Base-by-base conservation (phyloP, 2,113 vertebrate genomes). In the Merops nubicus region DNA sequence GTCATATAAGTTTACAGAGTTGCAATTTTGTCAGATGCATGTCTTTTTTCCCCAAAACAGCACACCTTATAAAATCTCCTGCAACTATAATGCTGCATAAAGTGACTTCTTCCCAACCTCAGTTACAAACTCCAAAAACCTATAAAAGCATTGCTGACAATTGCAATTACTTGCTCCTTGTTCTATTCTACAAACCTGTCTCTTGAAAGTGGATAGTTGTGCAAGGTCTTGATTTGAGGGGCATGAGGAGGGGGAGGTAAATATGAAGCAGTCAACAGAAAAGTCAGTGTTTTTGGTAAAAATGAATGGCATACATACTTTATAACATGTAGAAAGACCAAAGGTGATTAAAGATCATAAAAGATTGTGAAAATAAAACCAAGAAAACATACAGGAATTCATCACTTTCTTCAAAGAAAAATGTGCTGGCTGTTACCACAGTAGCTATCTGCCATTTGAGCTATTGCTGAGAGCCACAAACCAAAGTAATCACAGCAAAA, bases 1-100 rank as follows among this genome's bases (percentile, higher is more conserved):
- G 48, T 54, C 68, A 36, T 57, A 81, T 86, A 64, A 82, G 75
- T 83, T 96, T 92, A 96, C 62, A 54, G 65, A 93, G 45, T 53
- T 60, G 42, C 65, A 73, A 59, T 87, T 89, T 72, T 73, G 53
- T 62, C 59, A 95, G 54, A 78, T 92, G 34, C 43, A 7, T 34
- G n/a, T 54, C 48, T 51, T 84, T 68, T 83, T 89, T 68, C 29
- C 17, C 54, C 28, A 74, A 88, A 96, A 42, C n/a, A 82, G 40
- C 50, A 89, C 50, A 89, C 53, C 56, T 87, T 92, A 68, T 54
- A 94, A 88, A 95, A 73, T 42, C 23, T 89, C 38, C 51, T 79
- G 40, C 53, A 50, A 42, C 59, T 94, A 38, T 13, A 22, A 43
- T 69, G 75, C 43, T 86, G 22, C 45, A 69, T 20, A n/a, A 91